Base-by-base conservation (phyloP, 2,888 invertebrate species). In the Zeuzera pyrina region DNA sequence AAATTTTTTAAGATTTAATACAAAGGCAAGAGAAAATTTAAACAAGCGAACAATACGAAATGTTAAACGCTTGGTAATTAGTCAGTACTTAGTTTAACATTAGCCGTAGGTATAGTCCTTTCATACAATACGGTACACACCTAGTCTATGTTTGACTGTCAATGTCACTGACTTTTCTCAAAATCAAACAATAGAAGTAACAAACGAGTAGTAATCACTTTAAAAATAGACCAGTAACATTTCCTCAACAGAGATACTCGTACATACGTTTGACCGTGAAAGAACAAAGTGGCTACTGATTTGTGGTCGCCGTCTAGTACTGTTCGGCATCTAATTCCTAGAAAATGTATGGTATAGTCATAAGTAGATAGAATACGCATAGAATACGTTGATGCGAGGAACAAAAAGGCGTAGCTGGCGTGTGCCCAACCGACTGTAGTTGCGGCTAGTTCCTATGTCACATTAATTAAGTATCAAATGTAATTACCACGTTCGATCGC, bases 381-480 rank as follows among this genome's bases (percentile, higher is more conserved):
- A 49, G 42, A 38, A 54, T 45, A 53, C 48, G 52, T 52, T 51
- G 45, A 47, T 44, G 55, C 49, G 49, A 52, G 48, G 68, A 77
- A 53, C 70, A 81, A 79, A 77, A 74, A 70, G 67, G 60, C 47
- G 47, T 56, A 43, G 45, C 66, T 81, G 78, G 81, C 79, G 59
- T 47, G 43, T 53, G 56, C 77, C 79, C 79, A 79, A 72, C 66
- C 61, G 58, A 67, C 66, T 71, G 68, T 67, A 69, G 57, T 57
- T 50, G 57, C 59, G 60, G 66, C 65, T 70, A 65, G 71, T 71
- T 64, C n/a, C 60, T 67, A 65, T 66, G 65, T 74, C 74, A 67
- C 72, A 73, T 78, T 74, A 77, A 76, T 76, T 73, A 76, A 64
- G 61, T 49, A 73, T 71, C 66, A 68, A 71, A 76, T 74, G 65